Evolutionary conservation across 2,888 invertebrate species (phyloP), one percentile per base, ranked within the genome.

Genomic region (Gymnoscelis rufifasciata): DNA sequence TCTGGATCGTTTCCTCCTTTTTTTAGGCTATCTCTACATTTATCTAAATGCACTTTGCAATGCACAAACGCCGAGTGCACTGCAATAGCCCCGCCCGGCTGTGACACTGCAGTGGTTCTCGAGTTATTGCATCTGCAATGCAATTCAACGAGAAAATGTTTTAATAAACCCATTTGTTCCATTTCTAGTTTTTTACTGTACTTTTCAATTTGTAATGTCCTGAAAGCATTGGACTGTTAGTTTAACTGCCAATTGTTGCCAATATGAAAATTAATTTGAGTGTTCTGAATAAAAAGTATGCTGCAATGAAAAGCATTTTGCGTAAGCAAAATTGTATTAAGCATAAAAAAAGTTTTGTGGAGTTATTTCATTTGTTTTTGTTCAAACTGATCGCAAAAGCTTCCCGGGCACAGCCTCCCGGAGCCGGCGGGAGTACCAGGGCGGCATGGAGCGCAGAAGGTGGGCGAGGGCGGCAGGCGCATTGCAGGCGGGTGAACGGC

Each of bases 401-500:
- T 38, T 42, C 33, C 27, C 48, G 28, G 19, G 23, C 15, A 10
- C 33, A 35, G 42, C 39, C 43, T 47, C 41, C 26, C 46, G 47
- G 36, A 35, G 36, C 41, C 36, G 42, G 36, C 39, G 42, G 13
- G 60, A 55, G 71, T 80, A 84, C 83, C 74, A 83, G 81, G 83
- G 71, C 64, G 64, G 62, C 78, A 81, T 66, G 37, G 59, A 50
- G 48, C 45, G 53, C 43, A 54, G 60, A 66, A 56, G 49, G 62
- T 53, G 58, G 53, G 64, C 57, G 53, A 57, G 54, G 43, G 54
- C 48, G 57, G 56, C 68, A 77, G 81, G 82, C 87, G 86, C 86
- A 86, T 79, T 86, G 86, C 84, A 84, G 87, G 83, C 87, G 87
- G 86, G 86, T 86, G 81, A 86, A 86, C 82, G 82, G 78, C 88